Conservation (phyloP, 2,888 invertebrate genomes). For the Macroteleia sp. region DNA sequence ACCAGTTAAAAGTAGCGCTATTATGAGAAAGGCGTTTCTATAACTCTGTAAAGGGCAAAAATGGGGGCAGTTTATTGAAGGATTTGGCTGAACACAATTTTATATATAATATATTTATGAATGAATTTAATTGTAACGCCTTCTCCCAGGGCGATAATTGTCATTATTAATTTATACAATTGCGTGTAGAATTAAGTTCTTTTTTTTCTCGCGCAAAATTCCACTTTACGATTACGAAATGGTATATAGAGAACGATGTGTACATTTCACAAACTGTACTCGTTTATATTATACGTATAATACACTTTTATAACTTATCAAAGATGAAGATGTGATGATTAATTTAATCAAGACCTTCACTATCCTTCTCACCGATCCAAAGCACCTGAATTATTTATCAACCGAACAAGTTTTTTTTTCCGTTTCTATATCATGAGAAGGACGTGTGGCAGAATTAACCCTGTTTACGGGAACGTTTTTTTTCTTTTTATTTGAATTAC, state of each 20-base stretch:
- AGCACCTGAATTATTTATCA: conserved; percentile 12
- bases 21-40: conserved; percentile 60
- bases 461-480: no score
- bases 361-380: conserved; percentile 70
- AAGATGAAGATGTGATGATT: conserved; percentile 73
- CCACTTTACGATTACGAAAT: conserved; percentile 43
- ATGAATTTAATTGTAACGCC: conserved; percentile 46
- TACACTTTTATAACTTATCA: conserved; percentile 74
- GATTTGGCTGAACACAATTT: conserved; percentile 60
- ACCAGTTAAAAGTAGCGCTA: conserved; percentile 73
- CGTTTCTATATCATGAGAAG: no score
- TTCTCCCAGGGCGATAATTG: conserved; percentile 31
- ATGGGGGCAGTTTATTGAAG: conserved; percentile 68
- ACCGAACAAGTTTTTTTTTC: conserved; percentile 38
- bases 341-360: conserved; percentile 74
- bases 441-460: conserved; percentile 69
- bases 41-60: conserved; percentile 66
- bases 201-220: conserved; percentile 11
- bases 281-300: conserved; percentile 72
- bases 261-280: conserved; percentile 70
- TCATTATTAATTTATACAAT: conserved; percentile 45
- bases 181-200: conserved; percentile 55
- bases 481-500: no score
- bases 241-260: conserved; percentile 77
- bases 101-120: no score